Conservation (phyloP, 2,888 invertebrate genomes). For the Drosophila infuscata region DNA sequence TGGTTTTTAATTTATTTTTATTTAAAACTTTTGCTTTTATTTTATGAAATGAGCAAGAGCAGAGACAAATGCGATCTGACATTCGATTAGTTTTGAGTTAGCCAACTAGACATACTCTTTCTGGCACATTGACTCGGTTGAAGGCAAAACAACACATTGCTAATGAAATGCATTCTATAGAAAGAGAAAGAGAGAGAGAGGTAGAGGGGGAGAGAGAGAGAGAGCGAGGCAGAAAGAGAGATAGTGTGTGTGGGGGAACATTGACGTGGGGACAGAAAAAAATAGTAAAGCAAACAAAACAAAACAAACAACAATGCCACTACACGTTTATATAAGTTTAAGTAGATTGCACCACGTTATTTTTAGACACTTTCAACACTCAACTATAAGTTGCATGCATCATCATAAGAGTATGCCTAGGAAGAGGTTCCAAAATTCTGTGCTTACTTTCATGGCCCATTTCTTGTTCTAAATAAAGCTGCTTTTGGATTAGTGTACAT, state of each 20-base stretch:
- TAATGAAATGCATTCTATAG: constrained; percentile 39
- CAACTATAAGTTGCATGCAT: constrained; percentile 13
- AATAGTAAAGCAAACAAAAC: constrained; percentile 2
- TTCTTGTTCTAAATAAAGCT: background rate
- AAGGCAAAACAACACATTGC: constrained; percentile 61
- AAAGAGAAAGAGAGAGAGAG: background rate
- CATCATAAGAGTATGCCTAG: background rate
- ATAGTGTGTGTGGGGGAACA: constrained; percentile 1
- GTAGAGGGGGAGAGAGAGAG: background rate
- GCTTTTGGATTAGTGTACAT: background rate
- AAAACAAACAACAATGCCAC: constrained; percentile 33
- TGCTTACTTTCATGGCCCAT: background rate
- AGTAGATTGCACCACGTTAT: constrained; percentile 33
- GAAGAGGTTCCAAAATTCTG: background rate
- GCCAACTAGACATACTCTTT: constrained; percentile 78
- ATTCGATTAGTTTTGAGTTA: constrained; percentile 46
- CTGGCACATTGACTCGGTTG: constrained; percentile 82
- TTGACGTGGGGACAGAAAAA: constrained; percentile 29
- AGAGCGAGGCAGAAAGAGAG: background rate
- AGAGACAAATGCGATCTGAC: constrained; percentile 37
- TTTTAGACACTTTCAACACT: constrained; percentile 20
- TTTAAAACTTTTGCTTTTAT: constrained; percentile 44
- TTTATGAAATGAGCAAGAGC: constrained; percentile 32
- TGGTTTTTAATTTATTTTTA: background rate
- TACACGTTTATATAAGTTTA: constrained; percentile 43